These are phyloP conservation scores for Leiothrix lutea DNA, from an alignment of 2,113 vertebrate species.

Conservation along the genomic window DNA sequence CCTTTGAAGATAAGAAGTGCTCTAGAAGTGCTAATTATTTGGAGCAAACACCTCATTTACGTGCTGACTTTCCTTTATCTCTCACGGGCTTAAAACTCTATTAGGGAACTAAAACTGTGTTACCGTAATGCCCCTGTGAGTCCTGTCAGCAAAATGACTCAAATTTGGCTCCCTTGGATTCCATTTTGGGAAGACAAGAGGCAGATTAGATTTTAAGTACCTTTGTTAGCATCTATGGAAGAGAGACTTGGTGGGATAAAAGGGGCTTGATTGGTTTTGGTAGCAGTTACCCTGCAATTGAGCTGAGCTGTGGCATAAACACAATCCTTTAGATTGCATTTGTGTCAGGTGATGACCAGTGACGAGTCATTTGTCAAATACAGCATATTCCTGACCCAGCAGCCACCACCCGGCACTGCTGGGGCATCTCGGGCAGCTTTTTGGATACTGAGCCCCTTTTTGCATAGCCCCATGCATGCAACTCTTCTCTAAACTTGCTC, in stretches of 20 bases:
- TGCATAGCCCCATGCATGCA: not conserved
- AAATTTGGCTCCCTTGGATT: constrained; percentile 32
- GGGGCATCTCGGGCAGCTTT: not conserved
- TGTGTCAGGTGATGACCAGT: not conserved
- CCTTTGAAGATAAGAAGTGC: constrained; percentile 10
- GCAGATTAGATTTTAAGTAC: constrained; percentile 49
- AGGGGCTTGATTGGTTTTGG: constrained; percentile 24
- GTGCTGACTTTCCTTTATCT: constrained; percentile 12
- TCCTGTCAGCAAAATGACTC: constrained; percentile 4
- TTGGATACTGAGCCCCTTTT: not conserved
- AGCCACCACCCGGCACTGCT: not conserved
- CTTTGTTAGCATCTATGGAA: constrained; percentile 5
- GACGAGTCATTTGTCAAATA: not conserved
- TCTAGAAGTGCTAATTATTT: constrained; percentile 48
- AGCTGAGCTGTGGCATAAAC: constrained; percentile 1
- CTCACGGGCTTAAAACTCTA: constrained; percentile 44
- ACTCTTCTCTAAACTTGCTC: not conserved
- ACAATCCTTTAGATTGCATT: constrained; percentile 2
- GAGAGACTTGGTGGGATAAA: not conserved
- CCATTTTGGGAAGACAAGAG: constrained; percentile 39
- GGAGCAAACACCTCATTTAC: not conserved
- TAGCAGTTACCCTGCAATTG: constrained; percentile 7
- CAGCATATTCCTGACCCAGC: not conserved
- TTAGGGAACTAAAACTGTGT: constrained; percentile 32
- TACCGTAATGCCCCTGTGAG: not conserved